Base-by-base conservation (phyloP, 2,888 invertebrate genomes). In the Arrhopalites spinosus region DNA sequence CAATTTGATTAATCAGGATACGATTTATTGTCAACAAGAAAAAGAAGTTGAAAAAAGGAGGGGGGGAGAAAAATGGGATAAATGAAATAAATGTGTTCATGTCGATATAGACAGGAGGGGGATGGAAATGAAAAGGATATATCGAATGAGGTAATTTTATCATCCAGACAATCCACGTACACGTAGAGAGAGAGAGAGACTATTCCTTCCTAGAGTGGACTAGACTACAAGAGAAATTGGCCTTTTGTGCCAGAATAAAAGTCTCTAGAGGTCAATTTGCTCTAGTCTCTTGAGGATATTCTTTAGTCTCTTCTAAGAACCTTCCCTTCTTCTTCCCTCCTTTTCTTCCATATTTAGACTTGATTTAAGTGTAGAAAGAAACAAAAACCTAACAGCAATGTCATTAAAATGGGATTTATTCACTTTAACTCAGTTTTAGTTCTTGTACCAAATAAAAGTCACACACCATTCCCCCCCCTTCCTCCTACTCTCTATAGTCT, bases 401-500 rank as follows among this genome's bases (percentile, higher is more conserved):
- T 76, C 72, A 76, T 76, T 76, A 76, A 76, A 76, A 76, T 72
- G 68, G 76, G 76, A 76, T 76, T 76, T 76, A 76, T 76, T 72
- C 76, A 59, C 72, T 76, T 67, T 36, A 25, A 59, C 64, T 45
- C 71, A 25, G 45, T 56, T 70, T 20, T 56, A 20, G 20, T 56
- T 23, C 53, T 8, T 56, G n/a, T n/a, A n/a, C 36, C 5, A 36
- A 36, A 36, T 11, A 36, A 36, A 36, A 36, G 11, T 36, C n/a
- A n/a, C n/a, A n/a, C n/a, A n/a, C n/a, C n/a, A n/a, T n/a, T n/a
- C n/a, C n/a, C n/a, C n/a, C n/a, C n/a, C n/a, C n/a, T n/a, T n/a
- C n/a, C n/a, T n/a, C n/a, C n/a, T n/a, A n/a, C n/a, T n/a, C n/a
- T n/a, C n/a, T n/a, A n/a, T n/a, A n/a, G n/a, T n/a, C n/a, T n/a